Evolutionary conservation across 2,797 vertebrate genomes (phyloP).

Genomic region (Numenius phaeopus): DNA sequence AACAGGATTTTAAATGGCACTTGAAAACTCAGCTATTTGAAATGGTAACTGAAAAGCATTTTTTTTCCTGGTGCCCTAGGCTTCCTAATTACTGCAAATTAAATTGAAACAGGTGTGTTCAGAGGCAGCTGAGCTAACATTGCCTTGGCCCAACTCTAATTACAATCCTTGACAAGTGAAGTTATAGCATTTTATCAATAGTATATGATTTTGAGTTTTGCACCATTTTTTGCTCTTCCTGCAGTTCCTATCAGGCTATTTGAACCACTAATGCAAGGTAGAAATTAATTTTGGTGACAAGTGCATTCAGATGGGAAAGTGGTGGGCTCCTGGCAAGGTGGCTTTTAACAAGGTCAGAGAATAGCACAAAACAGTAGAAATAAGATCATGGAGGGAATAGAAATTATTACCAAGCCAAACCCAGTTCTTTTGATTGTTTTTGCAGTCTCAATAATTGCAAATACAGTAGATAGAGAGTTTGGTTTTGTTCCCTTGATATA

Average conservation of each 20-base stretch:
- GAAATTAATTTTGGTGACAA: constrained; percentile 10
- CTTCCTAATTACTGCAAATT: constrained; percentile 65
- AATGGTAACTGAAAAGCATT: constrained; percentile 34
- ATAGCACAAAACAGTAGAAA: neutral
- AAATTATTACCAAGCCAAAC: neutral
- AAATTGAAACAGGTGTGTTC: constrained; percentile 59
- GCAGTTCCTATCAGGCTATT: neutral
- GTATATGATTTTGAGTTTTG: neutral
- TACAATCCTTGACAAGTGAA: constrained; percentile 10
- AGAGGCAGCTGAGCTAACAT: constrained; percentile 52
- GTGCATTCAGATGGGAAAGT: neutral
- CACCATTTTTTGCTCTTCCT: neutral
- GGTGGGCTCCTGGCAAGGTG: neutral
- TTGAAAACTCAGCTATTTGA: constrained; percentile 63
- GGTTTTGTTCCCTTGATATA: neutral
- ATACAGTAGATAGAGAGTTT: neutral
- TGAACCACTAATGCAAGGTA: neutral
- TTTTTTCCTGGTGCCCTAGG: constrained; percentile 4
- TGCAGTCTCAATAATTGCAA: neutral
- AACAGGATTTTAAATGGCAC: constrained; percentile 61
- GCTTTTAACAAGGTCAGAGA: neutral
- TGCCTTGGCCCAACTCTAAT: constrained; percentile 11
- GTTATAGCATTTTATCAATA: neutral
- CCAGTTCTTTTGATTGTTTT: neutral
- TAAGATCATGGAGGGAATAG: neutral